Conservation (phyloP, 2,113 vertebrate species). For the Zapus hudsonius region DNA sequence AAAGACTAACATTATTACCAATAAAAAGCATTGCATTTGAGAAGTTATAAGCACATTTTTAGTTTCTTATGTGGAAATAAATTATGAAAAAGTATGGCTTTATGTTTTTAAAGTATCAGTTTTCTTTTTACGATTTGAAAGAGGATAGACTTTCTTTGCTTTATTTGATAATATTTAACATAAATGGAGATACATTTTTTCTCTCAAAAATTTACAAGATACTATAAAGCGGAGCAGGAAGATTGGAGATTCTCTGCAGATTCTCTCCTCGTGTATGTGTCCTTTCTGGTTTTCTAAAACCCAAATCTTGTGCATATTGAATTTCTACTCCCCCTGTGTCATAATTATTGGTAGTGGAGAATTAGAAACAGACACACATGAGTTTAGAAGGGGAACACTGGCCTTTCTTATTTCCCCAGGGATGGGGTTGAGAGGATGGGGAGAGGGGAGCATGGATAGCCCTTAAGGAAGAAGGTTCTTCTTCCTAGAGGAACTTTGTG, state of each 20-base stretch:
- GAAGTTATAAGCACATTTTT: constrained; percentile 12
- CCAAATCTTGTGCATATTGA: constrained; percentile 36
- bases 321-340: constrained; percentile 33
- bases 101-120: constrained; percentile 42
- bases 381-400: constrained; percentile 34
- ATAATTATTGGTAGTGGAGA: constrained; percentile 49
- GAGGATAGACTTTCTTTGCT: constrained; percentile 17
- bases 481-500: background rate
- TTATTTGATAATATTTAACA: constrained; percentile 27
- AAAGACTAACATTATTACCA: background rate
- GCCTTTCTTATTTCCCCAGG: constrained; percentile 39
- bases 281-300: constrained; percentile 50
- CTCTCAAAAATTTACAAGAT: background rate
- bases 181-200: background rate
- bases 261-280: constrained; percentile 13
- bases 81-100: constrained; percentile 38
- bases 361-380: constrained; percentile 46
- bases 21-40: constrained; percentile 12
- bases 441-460: background rate
- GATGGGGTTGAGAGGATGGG: background rate
- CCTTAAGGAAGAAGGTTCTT: background rate
- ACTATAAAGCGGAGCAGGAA: constrained; percentile 18
- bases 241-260: background rate
- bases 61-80: constrained; percentile 27
- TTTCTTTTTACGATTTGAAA: constrained; percentile 27